Base-by-base conservation (phyloP, 2,113 vertebrate species). In the Petaurus breviceps region DNA sequence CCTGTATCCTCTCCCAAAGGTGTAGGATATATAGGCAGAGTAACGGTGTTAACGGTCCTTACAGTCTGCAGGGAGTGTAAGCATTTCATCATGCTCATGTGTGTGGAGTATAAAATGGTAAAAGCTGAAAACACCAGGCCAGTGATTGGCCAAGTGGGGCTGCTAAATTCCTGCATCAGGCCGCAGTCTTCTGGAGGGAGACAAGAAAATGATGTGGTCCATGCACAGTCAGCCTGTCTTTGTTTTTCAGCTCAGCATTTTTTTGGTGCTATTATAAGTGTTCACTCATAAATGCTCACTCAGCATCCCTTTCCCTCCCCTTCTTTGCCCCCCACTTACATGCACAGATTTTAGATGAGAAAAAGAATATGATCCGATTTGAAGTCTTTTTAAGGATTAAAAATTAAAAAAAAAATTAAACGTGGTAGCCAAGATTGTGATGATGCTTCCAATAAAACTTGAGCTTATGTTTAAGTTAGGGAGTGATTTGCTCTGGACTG, bases 201-300 rank as follows among this genome's bases (percentile, higher is more conserved):
- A 97, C 95, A 26, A 96, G 94, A 97, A 98, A 97, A 95, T 94
- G 97, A 94, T 47, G 89, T 96, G 55, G 93, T 90, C 68, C 97
- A 91, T 97, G 97, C 95, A n/a, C 94, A 97, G 95, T 95, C 96
- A 97, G 98, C 98, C 96, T 91, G 95, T 93, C 96, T 93, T 89
- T 89, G 91, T 92, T 91, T 94, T 61, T 92, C 31, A n/a, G 93
- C 96, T 97, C 96, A 95, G 96, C 95, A 93, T 31, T 94, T 68
- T n/a, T 97, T 97, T 96, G 90, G 91, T 46, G 91, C 93, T 95
- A 61, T 90, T 92, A 92, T 89, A 92, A 95, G 95, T 49, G 57
- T 95, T 94, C 77, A 61, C 57, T 61, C 89, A 91, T 68, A 28
- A 89, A 93, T 43, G n/a, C 19, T 84, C 19, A 23, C 6, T 84